A percentile compares a stretch with the other conserved stretches of the same genome.
Conservation (phyloP, 1,140 invertebrate genomes). For the Hylaeus volcanicus region DNA sequence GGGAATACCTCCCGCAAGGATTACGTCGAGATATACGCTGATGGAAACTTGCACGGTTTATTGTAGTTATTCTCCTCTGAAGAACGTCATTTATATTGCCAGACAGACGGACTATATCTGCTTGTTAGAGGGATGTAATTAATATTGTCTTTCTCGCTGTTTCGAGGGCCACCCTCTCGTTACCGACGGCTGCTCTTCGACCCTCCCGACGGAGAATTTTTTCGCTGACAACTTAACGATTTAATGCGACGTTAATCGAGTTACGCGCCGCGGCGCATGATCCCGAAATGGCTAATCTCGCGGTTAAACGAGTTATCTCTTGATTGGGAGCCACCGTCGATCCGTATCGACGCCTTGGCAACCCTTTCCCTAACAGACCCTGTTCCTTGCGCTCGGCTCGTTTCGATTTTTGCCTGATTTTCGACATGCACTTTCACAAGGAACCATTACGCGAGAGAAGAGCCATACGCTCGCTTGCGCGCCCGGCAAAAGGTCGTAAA, state of each 20-base stretch:
- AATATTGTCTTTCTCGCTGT: constrained; percentile 72
- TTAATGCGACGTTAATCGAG: constrained; percentile 64
- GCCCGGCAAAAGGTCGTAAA: constrained; percentile 65
- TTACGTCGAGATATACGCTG: constrained; percentile 75
- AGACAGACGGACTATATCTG: constrained; percentile 44
- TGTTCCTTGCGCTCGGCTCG: neutral
- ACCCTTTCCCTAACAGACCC: neutral
- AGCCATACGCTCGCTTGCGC: constrained; percentile 36
- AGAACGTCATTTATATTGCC: constrained; percentile 74
- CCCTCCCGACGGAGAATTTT: constrained; percentile 53
- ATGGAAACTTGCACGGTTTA: constrained; percentile 76
- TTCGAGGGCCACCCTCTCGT: constrained; percentile 52
- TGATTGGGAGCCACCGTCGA: constrained; percentile 4
- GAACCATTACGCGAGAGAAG: constrained; percentile 51
- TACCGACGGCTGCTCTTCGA: constrained; percentile 29
- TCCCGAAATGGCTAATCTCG: constrained; percentile 65
- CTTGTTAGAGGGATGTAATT: constrained; percentile 77
- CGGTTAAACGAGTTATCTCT: constrained; percentile 53
- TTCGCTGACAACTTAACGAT: constrained; percentile 71
- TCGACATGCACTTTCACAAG: constrained; percentile 33
- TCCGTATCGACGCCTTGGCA: constrained; percentile 17
- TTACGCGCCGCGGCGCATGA: constrained; percentile 45
- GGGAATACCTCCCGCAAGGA: constrained; percentile 56
- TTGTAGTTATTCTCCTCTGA: constrained; percentile 70
- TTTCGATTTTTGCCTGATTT: constrained; percentile 45